Evolutionary conservation across 2,113 vertebrate species (phyloP).

Genomic region (Tragelaphus buxtoni): DNA sequence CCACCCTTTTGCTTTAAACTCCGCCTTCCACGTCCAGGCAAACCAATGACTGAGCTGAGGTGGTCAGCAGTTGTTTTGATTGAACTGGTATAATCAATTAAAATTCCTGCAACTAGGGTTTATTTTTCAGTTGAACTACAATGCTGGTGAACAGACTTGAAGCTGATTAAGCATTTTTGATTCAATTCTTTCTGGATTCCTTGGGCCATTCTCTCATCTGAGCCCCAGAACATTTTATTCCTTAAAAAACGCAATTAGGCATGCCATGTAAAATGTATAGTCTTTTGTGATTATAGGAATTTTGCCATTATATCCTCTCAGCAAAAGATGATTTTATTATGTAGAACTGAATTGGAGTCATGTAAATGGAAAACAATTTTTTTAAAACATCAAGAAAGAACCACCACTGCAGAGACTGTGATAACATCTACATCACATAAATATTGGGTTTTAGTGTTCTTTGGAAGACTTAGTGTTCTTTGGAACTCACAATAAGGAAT

Average conservation of each 20-base stretch:
- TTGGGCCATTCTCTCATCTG: not conserved
- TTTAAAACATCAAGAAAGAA: conserved; percentile 29
- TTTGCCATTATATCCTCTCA: conserved; percentile 32
- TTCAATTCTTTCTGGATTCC: conserved; percentile 21
- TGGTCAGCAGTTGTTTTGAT: not conserved
- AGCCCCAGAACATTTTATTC: not conserved
- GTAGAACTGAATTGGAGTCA: conserved; percentile 9
- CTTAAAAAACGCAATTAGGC: conserved; percentile 42
- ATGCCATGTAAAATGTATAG: conserved; percentile 12
- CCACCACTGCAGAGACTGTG: not conserved
- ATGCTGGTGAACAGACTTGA: not conserved
- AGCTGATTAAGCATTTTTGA: not conserved
- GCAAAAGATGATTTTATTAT: conserved; percentile 52
- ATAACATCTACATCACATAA: not conserved
- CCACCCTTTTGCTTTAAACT: not conserved
- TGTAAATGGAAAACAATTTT: conserved; percentile 40
- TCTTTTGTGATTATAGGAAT: conserved; percentile 20
- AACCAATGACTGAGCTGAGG: not conserved
- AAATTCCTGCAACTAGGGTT: not conserved
- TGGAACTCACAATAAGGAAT: not conserved
- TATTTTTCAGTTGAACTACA: not conserved
- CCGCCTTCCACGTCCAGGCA: not conserved
- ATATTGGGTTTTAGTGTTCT: not conserved
- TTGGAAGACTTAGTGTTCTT: not conserved
- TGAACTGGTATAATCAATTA: not conserved